phyloP scores from a whole-genome alignment of 2,797 vertebrate genomes.

The Sebastes umbrosus region DNA sequence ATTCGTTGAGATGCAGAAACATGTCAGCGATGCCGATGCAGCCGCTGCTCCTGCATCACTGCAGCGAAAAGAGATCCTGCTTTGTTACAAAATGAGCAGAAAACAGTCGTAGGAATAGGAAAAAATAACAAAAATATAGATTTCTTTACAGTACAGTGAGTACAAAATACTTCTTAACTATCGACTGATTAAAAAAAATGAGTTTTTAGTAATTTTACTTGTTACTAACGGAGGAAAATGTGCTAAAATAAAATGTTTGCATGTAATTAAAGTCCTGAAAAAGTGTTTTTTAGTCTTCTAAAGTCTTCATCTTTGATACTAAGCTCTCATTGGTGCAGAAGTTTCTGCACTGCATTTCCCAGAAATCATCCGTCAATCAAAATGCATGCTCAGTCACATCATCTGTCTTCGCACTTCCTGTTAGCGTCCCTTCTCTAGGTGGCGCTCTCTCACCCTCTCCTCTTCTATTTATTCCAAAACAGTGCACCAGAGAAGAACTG shows the following conservation, averaged over 20 bases:
- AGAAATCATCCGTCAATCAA: background rate
- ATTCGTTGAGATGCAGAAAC: conserved; percentile 59
- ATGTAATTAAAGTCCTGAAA: background rate
- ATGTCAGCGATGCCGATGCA: conserved; percentile 23
- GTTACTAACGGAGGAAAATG: background rate
- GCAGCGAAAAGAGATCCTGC: background rate
- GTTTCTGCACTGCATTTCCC: background rate
- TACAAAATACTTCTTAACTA: background rate
- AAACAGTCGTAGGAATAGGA: background rate
- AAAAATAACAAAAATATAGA: background rate
- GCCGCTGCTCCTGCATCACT: conserved; percentile 1
- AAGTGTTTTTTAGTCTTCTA: background rate
- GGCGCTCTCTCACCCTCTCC: background rate
- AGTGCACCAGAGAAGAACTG: background rate
- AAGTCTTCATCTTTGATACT: background rate
- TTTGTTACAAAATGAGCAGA: background rate
- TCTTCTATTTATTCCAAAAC: background rate
- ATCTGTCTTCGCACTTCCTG: background rate
- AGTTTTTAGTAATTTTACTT: background rate
- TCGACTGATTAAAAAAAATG: background rate
- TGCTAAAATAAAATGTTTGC: background rate
- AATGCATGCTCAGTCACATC: background rate
- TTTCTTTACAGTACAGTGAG: background rate
- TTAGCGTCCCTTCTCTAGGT: background rate
- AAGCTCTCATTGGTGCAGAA: background rate